Percentiles rank a stretch among this genome's conserved stretches.
Evolutionary conservation across 2,113 vertebrate genomes (phyloP).

Genomic region (Clupea harengus): DNA sequence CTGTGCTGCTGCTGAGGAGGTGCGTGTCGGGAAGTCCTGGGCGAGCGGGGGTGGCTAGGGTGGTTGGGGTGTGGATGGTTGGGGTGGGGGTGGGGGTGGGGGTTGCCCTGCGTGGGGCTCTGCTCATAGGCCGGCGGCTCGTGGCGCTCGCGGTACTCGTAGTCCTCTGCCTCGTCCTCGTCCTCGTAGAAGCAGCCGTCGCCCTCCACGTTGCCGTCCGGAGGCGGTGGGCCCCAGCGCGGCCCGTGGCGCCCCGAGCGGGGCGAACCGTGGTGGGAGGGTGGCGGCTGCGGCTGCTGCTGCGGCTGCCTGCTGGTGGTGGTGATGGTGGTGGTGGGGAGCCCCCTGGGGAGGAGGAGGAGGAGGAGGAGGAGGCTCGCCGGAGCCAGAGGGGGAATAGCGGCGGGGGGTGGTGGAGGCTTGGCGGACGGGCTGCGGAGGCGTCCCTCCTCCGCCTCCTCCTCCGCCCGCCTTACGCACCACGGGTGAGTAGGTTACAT

Average conservation of each 20-base stretch:
- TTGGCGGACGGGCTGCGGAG: slow-evolving; percentile 65
- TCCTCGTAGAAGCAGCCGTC: slow-evolving; percentile 78
- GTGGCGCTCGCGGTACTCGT: slow-evolving; percentile 63
- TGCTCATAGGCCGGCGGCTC: slow-evolving; percentile 73
- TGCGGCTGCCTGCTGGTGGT: no score
- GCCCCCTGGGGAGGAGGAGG: slow-evolving; percentile 58
- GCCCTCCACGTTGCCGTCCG: slow-evolving; percentile 66
- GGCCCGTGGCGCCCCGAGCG: slow-evolving; percentile 64
- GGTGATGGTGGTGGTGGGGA: slow-evolving; percentile 41
- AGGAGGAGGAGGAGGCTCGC: slow-evolving; percentile 37
- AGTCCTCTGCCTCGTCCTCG: slow-evolving; percentile 67
- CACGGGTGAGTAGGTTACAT: slow-evolving; percentile 88
- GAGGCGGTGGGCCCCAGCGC: slow-evolving; percentile 64
- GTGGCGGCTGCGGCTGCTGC: slow-evolving; percentile 48
- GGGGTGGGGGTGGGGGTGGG: slow-evolving; percentile 60
- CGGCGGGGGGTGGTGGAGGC: slow-evolving; percentile 70
- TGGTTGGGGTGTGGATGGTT: slow-evolving; percentile 42
- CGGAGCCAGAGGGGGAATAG: slow-evolving; percentile 74
- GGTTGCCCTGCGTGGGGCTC: slow-evolving; percentile 65
- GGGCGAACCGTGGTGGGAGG: slow-evolving; percentile 68
- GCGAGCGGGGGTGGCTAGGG: slow-evolving; percentile 69
- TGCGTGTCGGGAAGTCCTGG: slow-evolving; percentile 76
- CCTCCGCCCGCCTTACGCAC: slow-evolving; percentile 79
- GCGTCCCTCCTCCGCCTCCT: slow-evolving; percentile 31
- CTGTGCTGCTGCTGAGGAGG: slow-evolving; percentile 56